Base-by-base conservation (phyloP, 2,113 vertebrate species). In the Salvelinus alpinus region DNA sequence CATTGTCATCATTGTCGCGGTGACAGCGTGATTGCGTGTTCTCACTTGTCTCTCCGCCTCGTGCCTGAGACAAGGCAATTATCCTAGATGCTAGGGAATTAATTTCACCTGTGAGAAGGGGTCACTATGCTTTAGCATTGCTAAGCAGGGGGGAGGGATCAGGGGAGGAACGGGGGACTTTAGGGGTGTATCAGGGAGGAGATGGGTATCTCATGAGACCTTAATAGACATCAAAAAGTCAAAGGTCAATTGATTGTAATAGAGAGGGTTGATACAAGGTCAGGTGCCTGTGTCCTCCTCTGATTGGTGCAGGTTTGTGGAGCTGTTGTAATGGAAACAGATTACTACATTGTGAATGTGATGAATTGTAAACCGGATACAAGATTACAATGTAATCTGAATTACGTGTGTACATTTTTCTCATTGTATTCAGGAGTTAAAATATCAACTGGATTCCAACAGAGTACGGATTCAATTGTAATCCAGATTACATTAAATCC, bases 41-140 rank as follows among this genome's bases (percentile, higher is more conserved):
- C 80, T 86, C 79, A 3, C 79, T 75, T 77, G 78, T 86, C 73
- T 83, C 73, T 84, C 51, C 75, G 78, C 65, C 20, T 64, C 1
- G 66, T 75, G 82, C 76, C 82, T 66, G 80, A 82, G 85, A 86
- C 85, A 82, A n/a, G 74, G 81, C 84, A 84, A 86, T 88, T 88
- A 90, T 84, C 85, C 80, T 76, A 74, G 71, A 75, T 54, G 51
- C 81, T 0, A 18, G 25, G 83, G 85, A 54, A 88, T 87, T 87
- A 84, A 85, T 88, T 86, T 82, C 74, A 85, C 78, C 85, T 88
- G 86, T 88, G 87, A 87, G 86, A 72, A 86, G 82, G 86, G 86
- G 90, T 87, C 85, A 78, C 13, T 2, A 12, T 34, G 77, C 83
- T 89, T 72, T 84, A 80, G 85, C 84, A 78, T 73, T 82, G 77